Evolutionary conservation across 2,888 invertebrate genomes (phyloP).

Genomic region (Liopterus haemorrhoidalis): DNA sequence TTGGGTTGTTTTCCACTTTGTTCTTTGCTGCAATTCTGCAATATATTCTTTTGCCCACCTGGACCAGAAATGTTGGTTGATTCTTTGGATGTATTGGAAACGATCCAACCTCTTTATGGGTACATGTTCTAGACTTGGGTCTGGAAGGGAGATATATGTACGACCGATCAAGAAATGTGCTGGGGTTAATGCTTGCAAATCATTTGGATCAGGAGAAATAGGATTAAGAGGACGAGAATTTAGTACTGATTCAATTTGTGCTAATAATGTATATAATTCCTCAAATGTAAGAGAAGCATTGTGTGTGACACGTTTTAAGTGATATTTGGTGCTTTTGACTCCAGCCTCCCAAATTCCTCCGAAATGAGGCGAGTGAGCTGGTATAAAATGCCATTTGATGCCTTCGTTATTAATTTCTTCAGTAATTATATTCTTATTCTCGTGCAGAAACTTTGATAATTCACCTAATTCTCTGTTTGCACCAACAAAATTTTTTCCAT

Average conservation of each 20-base stretch:
- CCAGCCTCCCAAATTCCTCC: conserved; percentile 38
- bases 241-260: conserved; percentile 35
- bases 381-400: conserved; percentile 35
- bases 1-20: conserved; percentile 24
- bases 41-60: conserved; percentile 29
- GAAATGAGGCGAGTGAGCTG: conserved; percentile 35
- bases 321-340: conserved; percentile 35
- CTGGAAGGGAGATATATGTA: conserved; percentile 27
- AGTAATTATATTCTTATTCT: conserved; percentile 7
- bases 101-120: conserved; percentile 19
- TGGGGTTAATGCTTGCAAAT: conserved; percentile 29
- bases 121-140: conserved; percentile 17
- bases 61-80: conserved; percentile 27
- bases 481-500: conserved; percentile 26
- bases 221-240: conserved; percentile 36
- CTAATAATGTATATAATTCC: conserved; percentile 35
- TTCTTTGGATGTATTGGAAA: conserved; percentile 25
- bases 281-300: conserved; percentile 33
- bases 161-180: conserved; percentile 33
- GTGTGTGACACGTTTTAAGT: conserved; percentile 31
- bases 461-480: conserved; percentile 1
- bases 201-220: conserved; percentile 30
- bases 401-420: conserved; percentile 4
- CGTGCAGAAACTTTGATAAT: background rate
- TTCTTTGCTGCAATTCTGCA: conserved; percentile 24